Percentiles rank a stretch among this genome's conserved stretches.
phyloP scores from a whole-genome alignment of 2,113 vertebrate genomes.

The Cephalopterus ornatus region DNA sequence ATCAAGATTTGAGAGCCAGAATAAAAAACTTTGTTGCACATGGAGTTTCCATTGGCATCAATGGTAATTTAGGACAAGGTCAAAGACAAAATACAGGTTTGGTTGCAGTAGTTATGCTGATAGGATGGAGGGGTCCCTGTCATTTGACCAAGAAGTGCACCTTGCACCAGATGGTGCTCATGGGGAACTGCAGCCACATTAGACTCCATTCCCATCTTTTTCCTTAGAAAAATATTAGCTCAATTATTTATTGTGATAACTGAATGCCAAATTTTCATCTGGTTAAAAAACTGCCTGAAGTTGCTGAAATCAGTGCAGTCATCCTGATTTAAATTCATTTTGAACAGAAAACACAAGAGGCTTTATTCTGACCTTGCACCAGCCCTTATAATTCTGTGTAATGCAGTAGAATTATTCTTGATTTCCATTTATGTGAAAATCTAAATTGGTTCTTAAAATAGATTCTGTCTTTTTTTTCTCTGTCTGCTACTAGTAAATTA shows the following conservation, averaged over 20 bases:
- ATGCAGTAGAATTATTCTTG: constrained; percentile 51
- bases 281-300: neutral
- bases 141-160: neutral
- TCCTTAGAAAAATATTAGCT: neutral
- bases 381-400: constrained; percentile 44
- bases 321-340: constrained; percentile 64
- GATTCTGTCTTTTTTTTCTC: constrained; percentile 25
- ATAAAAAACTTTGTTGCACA: neutral
- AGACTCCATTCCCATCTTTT: neutral
- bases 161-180: neutral
- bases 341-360: constrained; percentile 56
- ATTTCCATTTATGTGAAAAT: constrained; percentile 65
- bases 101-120: neutral
- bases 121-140: neutral
- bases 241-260: constrained; percentile 8
- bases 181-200: neutral
- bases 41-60: neutral
- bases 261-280: neutral
- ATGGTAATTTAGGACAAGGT: constrained; percentile 9
- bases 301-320: constrained; percentile 51
- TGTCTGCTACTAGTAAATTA: constrained; percentile 33
- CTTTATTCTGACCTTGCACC: constrained; percentile 57
- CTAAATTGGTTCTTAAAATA: constrained; percentile 65
- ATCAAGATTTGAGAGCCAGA: neutral
- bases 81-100: neutral